Evolutionary conservation across 2,797 vertebrate species (phyloP).

Genomic region (Smutsia gigantea): DNA sequence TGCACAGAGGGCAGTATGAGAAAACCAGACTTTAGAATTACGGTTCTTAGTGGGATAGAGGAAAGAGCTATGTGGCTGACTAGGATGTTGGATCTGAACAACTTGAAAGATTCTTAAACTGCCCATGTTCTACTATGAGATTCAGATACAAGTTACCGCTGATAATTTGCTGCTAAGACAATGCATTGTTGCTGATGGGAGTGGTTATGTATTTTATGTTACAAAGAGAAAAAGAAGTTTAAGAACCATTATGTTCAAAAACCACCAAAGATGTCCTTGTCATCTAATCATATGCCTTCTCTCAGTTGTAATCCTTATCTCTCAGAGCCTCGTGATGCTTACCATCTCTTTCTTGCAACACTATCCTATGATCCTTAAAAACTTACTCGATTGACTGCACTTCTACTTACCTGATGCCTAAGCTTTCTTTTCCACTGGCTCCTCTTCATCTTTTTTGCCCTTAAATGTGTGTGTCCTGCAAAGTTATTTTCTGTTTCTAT

Average conservation of each 20-base stretch:
- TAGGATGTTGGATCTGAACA: background rate
- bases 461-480: background rate
- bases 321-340: background rate
- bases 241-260: background rate
- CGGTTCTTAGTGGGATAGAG: background rate
- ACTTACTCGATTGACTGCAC: background rate
- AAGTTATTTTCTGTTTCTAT: background rate
- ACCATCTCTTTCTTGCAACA: background rate
- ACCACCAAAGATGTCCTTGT: background rate
- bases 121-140: background rate
- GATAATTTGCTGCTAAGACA: background rate
- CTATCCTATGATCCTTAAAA: background rate
- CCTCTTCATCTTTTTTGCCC: background rate
- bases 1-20: background rate
- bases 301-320: background rate
- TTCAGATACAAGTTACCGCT: background rate
- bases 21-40: background rate
- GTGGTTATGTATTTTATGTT: background rate
- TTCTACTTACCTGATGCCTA: background rate
- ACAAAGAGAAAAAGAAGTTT: background rate
- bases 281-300: background rate
- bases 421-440: background rate
- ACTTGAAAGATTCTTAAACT: background rate
- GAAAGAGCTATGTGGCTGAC: background rate
- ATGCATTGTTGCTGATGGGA: background rate